These are phyloP conservation scores for Malacosoma neustria DNA, from an alignment of 2,888 invertebrate genomes.

Conservation along the genomic window DNA sequence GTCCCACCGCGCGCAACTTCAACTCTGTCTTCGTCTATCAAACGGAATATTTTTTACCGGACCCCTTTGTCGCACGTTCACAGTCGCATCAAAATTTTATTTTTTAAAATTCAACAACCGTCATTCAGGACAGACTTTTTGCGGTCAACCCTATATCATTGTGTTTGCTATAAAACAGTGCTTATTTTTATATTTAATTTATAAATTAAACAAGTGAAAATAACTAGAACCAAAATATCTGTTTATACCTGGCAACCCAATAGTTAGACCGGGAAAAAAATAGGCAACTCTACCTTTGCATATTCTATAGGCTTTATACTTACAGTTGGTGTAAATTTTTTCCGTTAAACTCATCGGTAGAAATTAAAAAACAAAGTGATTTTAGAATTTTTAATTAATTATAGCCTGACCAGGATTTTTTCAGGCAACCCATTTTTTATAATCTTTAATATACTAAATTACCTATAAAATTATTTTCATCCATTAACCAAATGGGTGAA, in stretches of 20 bases:
- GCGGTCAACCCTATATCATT: conserved; percentile 6
- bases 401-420: background rate
- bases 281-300: background rate
- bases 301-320: background rate
- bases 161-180: conserved; percentile 7
- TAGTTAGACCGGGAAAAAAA: background rate
- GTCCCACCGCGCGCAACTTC: no score
- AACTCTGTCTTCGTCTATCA: no score
- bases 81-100: no score
- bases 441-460: no score
- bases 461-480: no score
- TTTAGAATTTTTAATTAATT: background rate
- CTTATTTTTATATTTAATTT: conserved; percentile 7
- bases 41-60: no score
- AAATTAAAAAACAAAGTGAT: no score
- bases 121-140: conserved; percentile 4
- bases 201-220: conserved; percentile 1
- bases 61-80: no score
- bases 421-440: background rate
- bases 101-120: conserved; percentile 5
- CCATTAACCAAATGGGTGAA: no score
- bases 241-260: conserved; percentile 1
- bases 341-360: background rate
- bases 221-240: conserved; percentile 1
- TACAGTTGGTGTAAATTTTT: background rate